Conservation (phyloP, 2,888 invertebrate genomes). For the Patella pellucida region DNA sequence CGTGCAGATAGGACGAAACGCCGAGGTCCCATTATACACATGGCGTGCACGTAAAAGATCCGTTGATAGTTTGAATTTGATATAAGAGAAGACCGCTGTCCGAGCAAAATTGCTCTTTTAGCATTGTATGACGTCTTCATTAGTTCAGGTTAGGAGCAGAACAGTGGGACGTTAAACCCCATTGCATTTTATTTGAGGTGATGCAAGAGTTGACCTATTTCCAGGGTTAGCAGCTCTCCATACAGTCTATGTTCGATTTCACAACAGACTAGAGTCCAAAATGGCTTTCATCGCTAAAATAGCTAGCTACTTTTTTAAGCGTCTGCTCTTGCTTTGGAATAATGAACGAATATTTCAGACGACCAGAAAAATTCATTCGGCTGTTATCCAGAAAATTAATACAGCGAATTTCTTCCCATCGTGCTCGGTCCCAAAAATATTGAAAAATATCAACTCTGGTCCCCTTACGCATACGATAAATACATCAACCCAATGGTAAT, state of each 20-base stretch:
- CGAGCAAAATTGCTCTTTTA: too few relatives aligned
- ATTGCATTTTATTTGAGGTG: background rate
- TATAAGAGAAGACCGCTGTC: too few relatives aligned
- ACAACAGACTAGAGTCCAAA: background rate
- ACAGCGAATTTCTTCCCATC: background rate
- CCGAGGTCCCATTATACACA: too few relatives aligned
- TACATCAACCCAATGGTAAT: background rate
- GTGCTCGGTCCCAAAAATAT: background rate
- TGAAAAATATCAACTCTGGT: background rate
- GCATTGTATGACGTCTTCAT: too few relatives aligned
- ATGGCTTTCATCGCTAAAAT: background rate
- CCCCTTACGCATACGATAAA: background rate
- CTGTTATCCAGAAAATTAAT: background rate
- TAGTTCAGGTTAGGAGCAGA: too few relatives aligned
- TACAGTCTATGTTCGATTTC: background rate
- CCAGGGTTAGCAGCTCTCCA: background rate
- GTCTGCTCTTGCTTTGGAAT: conserved; percentile 18
- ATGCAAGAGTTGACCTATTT: background rate
- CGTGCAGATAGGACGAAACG: too few relatives aligned
- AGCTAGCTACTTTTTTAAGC: background rate
- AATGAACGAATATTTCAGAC: background rate
- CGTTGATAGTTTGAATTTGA: too few relatives aligned
- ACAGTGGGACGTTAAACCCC: too few relatives aligned
- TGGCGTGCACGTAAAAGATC: too few relatives aligned
- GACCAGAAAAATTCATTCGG: background rate